phyloP scores from a whole-genome alignment of 2,888 invertebrate species.

The Synanthedon tipuliformis region DNA sequence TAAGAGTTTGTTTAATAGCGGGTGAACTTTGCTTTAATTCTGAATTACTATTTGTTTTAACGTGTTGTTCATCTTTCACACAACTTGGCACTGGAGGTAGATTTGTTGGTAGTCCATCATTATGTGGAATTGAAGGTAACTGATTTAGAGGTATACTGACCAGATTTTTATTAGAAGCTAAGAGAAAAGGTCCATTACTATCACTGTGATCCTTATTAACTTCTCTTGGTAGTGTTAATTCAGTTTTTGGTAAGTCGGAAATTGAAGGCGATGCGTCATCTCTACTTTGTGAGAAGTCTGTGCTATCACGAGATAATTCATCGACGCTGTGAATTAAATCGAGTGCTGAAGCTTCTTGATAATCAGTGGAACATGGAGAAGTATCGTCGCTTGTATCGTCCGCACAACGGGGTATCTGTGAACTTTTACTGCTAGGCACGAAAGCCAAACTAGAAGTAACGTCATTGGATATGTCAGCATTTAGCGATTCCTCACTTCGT shows the following conservation, averaged over 20 bases:
- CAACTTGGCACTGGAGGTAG: slow-evolving; percentile 22
- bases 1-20: neutral
- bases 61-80: slow-evolving; percentile 15
- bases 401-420: slow-evolving; percentile 33
- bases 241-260: slow-evolving; percentile 19
- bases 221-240: slow-evolving; percentile 16
- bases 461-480: slow-evolving; percentile 56
- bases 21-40: neutral
- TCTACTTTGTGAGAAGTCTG: slow-evolving; percentile 59
- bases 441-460: slow-evolving; percentile 62
- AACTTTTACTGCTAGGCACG: slow-evolving; percentile 58
- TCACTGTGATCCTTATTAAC: slow-evolving; percentile 9
- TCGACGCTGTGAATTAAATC: slow-evolving; percentile 53
- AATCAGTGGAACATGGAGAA: slow-evolving; percentile 61
- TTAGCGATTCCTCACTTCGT: slow-evolving; percentile 53
- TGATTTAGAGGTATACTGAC: slow-evolving; percentile 38
- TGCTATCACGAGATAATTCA: slow-evolving; percentile 51
- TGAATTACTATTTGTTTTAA: slow-evolving; percentile 10
- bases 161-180: slow-evolving; percentile 18
- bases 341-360: slow-evolving; percentile 61
- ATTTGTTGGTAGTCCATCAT: slow-evolving; percentile 25
- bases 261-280: slow-evolving; percentile 41
- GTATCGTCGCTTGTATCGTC: slow-evolving; percentile 60
- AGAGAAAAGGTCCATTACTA: slow-evolving; percentile 11
- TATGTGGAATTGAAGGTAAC: slow-evolving; percentile 50